phyloP scores from a whole-genome alignment of 2,113 vertebrate species.

The Eretmochelys imbricata region DNA sequence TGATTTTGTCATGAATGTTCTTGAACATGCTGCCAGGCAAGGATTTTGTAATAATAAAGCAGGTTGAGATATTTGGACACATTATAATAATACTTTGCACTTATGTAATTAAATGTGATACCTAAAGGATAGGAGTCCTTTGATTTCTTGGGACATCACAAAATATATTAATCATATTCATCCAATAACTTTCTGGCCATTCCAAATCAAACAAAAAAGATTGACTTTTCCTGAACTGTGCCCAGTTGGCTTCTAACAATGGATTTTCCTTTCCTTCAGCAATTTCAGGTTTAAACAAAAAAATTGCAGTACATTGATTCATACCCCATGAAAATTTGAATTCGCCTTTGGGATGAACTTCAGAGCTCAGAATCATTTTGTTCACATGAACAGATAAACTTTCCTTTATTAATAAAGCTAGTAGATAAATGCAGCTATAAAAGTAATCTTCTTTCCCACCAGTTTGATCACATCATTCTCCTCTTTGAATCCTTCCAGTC shows the following conservation, averaged over 20 bases:
- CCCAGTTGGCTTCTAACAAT: neutral
- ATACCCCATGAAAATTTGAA: neutral
- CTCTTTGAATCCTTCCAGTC: neutral
- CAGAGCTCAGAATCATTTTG: neutral
- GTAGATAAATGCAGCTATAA: neutral
- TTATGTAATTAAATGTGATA: neutral
- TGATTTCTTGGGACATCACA: neutral
- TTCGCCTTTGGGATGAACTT: neutral
- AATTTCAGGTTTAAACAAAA: neutral
- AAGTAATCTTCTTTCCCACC: neutral
- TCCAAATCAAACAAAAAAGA: neutral
- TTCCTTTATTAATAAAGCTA: neutral
- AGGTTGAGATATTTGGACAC: neutral
- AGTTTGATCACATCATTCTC: too few species aligned
- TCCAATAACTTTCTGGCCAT: neutral
- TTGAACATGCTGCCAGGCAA: neutral
- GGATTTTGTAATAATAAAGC: slow-evolving; percentile 18
- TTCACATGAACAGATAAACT: neutral
- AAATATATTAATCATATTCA: neutral
- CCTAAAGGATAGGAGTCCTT: neutral
- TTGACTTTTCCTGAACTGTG: neutral
- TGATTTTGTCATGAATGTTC: slow-evolving; percentile 14
- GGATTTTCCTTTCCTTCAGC: neutral
- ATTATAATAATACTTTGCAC: too few species aligned
- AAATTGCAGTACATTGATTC: neutral